Evolutionary conservation across 2,113 vertebrate genomes (phyloP).

Genomic region (Cyprinodon brontotheroides): DNA sequence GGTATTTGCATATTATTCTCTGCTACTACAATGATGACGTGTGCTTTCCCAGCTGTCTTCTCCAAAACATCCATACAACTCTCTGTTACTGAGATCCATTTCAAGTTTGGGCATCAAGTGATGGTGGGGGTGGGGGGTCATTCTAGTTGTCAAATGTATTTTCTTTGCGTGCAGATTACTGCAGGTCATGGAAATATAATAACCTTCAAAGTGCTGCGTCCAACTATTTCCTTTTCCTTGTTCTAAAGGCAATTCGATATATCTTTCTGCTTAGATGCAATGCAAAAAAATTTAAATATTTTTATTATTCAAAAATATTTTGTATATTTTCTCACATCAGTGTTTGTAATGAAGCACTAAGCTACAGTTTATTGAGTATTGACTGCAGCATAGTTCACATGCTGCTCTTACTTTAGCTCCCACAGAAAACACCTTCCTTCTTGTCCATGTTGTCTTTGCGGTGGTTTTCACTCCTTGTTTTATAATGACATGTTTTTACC

Average conservation of each 20-base stretch:
- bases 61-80: no score
- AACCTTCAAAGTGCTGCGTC: neutral
- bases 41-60: no score
- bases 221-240: no score
- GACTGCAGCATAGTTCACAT: slow-evolving; percentile 19
- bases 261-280: neutral
- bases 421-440: slow-evolving; percentile 24
- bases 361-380: neutral
- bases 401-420: slow-evolving; percentile 23
- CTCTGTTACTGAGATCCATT: no score
- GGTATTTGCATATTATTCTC: no score
- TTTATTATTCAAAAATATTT: neutral
- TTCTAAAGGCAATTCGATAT: no score
- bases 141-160: no score
- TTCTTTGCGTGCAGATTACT: neutral
- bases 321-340: neutral
- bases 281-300: neutral
- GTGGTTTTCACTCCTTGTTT: slow-evolving; percentile 11
- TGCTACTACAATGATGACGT: no score
- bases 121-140: no score
- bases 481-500: slow-evolving; percentile 43
- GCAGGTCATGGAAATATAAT: neutral
- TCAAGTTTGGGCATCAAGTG: no score
- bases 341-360: slow-evolving; percentile 9
- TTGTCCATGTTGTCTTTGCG: slow-evolving; percentile 7